Percentiles rank a stretch among this genome's conserved stretches.
These are phyloP conservation scores for Cyphomyrmex costatus DNA, from an alignment of 1,140 invertebrate genomes.

Conservation along the genomic window DNA sequence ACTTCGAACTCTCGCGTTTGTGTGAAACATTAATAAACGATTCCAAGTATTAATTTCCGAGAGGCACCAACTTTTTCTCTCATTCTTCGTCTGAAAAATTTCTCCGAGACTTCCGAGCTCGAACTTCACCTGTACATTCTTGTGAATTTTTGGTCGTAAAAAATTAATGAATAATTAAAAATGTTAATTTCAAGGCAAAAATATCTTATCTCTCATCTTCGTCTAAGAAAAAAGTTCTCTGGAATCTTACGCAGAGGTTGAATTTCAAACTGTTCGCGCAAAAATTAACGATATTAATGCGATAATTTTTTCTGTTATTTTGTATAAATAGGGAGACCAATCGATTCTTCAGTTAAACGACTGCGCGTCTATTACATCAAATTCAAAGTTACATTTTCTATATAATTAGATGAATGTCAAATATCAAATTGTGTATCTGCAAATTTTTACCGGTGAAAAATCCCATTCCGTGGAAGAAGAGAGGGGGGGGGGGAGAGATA, in stretches of 20 bases:
- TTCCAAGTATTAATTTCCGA: background rate
- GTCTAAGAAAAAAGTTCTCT: no score
- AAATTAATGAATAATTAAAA: background rate
- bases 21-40: background rate
- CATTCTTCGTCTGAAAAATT: no score
- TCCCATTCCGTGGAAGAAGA: no score
- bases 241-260: no score
- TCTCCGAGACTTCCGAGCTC: no score
- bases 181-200: background rate
- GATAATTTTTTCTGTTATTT: background rate
- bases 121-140: no score
- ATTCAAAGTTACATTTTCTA: background rate
- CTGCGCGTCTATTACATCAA: background rate
- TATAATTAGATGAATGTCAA: background rate
- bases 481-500: no score
- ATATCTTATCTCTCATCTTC: no score
- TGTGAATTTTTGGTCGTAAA: no score
- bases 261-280: no score
- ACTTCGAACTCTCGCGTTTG: background rate
- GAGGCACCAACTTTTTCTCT: no score
- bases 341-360: background rate
- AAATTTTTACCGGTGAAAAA: background rate
- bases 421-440: background rate
- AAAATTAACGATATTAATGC: background rate
- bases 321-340: no score